Evolutionary conservation across 2,797 vertebrate species (phyloP), one percentile per base, ranked within the genome.

Genomic region (Acrossocheilus fasciatus): DNA sequence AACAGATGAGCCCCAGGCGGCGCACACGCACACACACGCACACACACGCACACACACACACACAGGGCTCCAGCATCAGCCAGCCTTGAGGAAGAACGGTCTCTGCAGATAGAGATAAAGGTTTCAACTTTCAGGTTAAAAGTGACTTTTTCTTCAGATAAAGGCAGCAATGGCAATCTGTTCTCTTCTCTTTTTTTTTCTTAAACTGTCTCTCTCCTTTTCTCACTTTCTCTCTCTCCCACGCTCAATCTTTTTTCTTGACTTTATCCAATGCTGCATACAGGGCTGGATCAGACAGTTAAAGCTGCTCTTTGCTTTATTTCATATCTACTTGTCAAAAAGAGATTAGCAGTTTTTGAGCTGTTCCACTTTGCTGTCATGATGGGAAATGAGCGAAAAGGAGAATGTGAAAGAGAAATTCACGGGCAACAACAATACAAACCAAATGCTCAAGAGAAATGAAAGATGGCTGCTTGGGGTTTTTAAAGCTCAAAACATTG

Each of bases 41-140:
- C 68, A 18, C 87, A 92, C 93, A 9, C 57, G 4, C 87, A 77
- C 90, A 88, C 89, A 15, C 41, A 84, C 91, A 89, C 91, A 91
- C 18, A 52, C 84, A 20, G 36, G 20, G 59, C 36, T 81, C 17
- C 47, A 59, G 43, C 85, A 52, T 87, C 72, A 87, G 78, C 80
- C 72, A 68, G 87, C 90, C 93, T 93, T 88, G 87, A 84, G 93
- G 93, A 96, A 93, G 92, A 88, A 87, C 92, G 92, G 93, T 94
- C 94, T 93, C 94, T 96, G 94, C 93, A 94, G 85, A 50, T 90
- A 91, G 93, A 95, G 95, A 96, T 96, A 96, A 95, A 95, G 94
- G 94, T 94, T 95, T 96, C 94, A 95, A 94, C 94, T 95, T 91
- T 91, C 88, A 92, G 94, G 92, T 91, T 95, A 94, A 95, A 94